These are phyloP conservation scores for Tenualosa thibaudeaui DNA, from an alignment of 2,797 vertebrate genomes.

Conservation along the genomic window DNA sequence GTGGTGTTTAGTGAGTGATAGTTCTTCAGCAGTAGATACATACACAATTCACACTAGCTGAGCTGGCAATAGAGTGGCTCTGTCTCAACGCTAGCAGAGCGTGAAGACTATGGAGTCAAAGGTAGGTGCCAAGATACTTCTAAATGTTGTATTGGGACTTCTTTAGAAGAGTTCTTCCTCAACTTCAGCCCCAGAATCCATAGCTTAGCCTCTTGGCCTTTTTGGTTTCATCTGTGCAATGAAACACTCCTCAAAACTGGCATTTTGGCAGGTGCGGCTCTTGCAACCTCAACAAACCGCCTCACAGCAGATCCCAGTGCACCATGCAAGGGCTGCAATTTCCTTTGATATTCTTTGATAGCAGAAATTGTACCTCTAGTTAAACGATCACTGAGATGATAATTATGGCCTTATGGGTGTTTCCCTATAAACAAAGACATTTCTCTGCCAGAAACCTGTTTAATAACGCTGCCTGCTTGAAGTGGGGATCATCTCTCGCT, in stretches of 20 bases:
- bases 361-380: slow-evolving; percentile 44
- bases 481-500: slow-evolving; percentile 56
- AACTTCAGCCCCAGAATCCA: slow-evolving; percentile 34
- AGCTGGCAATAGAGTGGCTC: not conserved
- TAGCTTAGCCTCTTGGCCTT: slow-evolving; percentile 25
- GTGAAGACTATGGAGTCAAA: not conserved
- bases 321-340: slow-evolving; percentile 54
- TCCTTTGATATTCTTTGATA: slow-evolving; percentile 66
- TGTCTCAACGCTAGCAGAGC: not conserved
- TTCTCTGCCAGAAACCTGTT: slow-evolving; percentile 66
- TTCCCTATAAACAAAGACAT: slow-evolving; percentile 73
- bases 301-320: not conserved
- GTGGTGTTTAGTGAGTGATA: not conserved
- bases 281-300: not conserved
- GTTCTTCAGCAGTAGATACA: not conserved
- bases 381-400: slow-evolving; percentile 67
- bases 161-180: not conserved
- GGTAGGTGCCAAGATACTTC: not conserved
- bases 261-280: not conserved
- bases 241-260: slow-evolving; percentile 4
- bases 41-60: not conserved
- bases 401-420: slow-evolving; percentile 76
- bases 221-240: slow-evolving; percentile 1
- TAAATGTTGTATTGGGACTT: not conserved
- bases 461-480: slow-evolving; percentile 79